Evolutionary conservation across 2,113 vertebrate species (phyloP).

Genomic region (Gambusia holbrooki): DNA sequence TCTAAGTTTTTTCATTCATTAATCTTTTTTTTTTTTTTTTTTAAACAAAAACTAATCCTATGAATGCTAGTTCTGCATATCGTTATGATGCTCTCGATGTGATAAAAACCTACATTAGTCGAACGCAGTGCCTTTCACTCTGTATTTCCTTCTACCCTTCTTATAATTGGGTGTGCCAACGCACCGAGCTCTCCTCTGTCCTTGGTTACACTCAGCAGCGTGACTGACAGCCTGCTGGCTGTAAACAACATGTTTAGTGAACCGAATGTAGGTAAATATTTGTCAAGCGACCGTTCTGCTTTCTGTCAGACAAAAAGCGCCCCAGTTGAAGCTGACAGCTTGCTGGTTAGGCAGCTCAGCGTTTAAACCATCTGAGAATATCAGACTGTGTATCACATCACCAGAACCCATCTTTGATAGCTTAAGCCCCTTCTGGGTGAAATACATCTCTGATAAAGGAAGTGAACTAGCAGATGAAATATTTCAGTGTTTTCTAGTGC

Average conservation of each 20-base stretch:
- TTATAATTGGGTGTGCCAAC: slow-evolving; percentile 10
- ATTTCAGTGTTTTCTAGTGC: slow-evolving; percentile 35
- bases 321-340: slow-evolving; percentile 13
- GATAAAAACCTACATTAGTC: background rate
- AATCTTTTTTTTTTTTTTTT: too few relatives aligned
- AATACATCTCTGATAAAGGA: slow-evolving; percentile 49
- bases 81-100: background rate
- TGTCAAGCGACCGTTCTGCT: slow-evolving; percentile 21
- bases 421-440: slow-evolving; percentile 18
- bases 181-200: background rate
- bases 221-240: slow-evolving; percentile 26
- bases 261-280: slow-evolving; percentile 49
- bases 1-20: too few relatives aligned
- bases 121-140: background rate
- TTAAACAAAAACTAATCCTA: too few relatives aligned
- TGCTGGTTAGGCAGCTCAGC: slow-evolving; percentile 15
- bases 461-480: slow-evolving; percentile 38
- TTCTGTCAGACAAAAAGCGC: background rate
- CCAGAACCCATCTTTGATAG: slow-evolving; percentile 22
- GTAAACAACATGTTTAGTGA: slow-evolving; percentile 33
- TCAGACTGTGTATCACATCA: slow-evolving; percentile 32
- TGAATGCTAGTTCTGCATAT: background rate
- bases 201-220: slow-evolving; percentile 18
- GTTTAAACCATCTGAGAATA: slow-evolving; percentile 34
- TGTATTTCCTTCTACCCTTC: background rate